A percentile compares a stretch with the other conserved stretches of the same genome.
These are phyloP conservation scores for Synanthedon vespiformis DNA, from an alignment of 2,888 invertebrate genomes.

Conservation along the genomic window DNA sequence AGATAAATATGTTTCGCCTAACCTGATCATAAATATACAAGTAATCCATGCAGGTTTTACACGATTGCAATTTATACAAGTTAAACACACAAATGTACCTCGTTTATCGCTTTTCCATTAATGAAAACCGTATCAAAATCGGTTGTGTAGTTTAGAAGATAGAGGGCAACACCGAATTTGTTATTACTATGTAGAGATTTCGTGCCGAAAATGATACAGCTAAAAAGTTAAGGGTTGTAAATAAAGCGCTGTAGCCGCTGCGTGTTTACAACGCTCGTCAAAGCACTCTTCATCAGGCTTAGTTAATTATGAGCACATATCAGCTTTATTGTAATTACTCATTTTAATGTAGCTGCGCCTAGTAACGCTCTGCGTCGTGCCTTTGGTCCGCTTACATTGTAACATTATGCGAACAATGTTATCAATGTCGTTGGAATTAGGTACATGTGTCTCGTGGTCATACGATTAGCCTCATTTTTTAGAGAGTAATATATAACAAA, in stretches of 20 bases:
- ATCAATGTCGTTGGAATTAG: neutral
- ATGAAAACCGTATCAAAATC: too few species aligned
- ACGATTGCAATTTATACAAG: too few species aligned
- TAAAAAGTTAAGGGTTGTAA: neutral
- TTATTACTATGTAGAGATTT: too few species aligned
- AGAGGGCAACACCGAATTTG: too few species aligned
- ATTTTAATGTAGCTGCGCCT: constrained; percentile 66
- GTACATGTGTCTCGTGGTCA: neutral
- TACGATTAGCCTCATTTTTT: neutral
- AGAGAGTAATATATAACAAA: too few species aligned
- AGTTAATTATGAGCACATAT: constrained; percentile 67
- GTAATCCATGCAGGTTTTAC: too few species aligned
- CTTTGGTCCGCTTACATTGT: constrained; percentile 5
- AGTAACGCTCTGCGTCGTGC: constrained; percentile 20
- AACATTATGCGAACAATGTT: constrained; percentile 1
- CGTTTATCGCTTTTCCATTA: too few species aligned
- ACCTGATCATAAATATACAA: too few species aligned
- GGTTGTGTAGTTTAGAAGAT: too few species aligned
- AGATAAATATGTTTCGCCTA: too few species aligned
- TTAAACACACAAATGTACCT: too few species aligned
- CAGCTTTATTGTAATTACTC: constrained; percentile 69
- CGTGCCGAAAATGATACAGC: too few species aligned
- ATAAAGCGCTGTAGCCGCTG: constrained; percentile 38
- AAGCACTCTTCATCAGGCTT: constrained; percentile 66
- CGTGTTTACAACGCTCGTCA: constrained; percentile 26